Evolutionary conservation across 2,797 vertebrate species (phyloP).

Genomic region (Pantherophis vulpinus): DNA sequence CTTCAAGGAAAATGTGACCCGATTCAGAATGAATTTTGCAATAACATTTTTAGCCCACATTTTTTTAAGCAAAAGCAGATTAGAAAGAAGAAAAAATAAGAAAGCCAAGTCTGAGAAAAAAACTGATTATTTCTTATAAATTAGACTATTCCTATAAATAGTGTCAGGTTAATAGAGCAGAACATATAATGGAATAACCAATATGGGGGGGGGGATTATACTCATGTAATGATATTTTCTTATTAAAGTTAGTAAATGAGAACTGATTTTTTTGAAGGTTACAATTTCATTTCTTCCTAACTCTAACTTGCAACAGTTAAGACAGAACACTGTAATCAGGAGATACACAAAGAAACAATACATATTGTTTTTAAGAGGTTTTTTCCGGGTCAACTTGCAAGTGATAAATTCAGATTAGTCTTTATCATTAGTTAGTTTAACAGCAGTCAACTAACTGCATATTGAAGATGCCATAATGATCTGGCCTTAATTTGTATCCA

Average conservation of each 20-base stretch:
- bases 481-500: neutral
- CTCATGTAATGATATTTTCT: neutral
- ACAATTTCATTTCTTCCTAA: neutral
- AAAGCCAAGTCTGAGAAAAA: neutral
- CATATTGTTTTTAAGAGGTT: neutral
- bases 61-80: neutral
- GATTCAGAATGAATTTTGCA: neutral
- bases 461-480: neutral
- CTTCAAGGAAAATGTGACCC: neutral
- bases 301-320: neutral
- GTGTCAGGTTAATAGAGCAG: neutral
- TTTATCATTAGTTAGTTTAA: neutral
- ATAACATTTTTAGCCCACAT: neutral
- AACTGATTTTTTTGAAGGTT: neutral
- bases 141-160: neutral
- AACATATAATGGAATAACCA: neutral
- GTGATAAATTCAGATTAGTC: neutral
- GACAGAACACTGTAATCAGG: neutral
- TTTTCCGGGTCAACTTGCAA: neutral
- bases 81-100: neutral
- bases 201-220: neutral
- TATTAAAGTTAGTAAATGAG: neutral
- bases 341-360: neutral
- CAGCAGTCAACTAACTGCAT: neutral
- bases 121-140: neutral